These are phyloP conservation scores for Lerema accius DNA, from an alignment of 1,140 invertebrate genomes.

Conservation along the genomic window DNA sequence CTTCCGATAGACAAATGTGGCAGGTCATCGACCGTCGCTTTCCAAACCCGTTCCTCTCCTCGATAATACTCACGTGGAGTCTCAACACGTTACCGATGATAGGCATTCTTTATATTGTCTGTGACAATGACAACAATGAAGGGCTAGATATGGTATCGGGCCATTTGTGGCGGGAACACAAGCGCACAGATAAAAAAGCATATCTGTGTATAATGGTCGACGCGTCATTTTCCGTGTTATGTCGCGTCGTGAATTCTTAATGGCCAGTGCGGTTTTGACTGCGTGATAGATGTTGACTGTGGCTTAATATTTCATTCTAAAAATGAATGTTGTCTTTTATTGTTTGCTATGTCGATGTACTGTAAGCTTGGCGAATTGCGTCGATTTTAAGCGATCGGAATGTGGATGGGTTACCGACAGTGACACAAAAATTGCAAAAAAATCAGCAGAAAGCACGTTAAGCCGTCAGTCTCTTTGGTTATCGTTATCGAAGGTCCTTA, in stretches of 20 bases:
- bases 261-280: not conserved
- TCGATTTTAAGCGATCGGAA: no score
- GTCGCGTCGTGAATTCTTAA: conserved; percentile 20
- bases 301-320: not conserved
- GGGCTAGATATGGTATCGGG: conserved; percentile 24
- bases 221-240: conserved; percentile 26
- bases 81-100: conserved; percentile 46
- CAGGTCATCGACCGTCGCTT: conserved; percentile 67
- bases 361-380: no score
- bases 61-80: conserved; percentile 54
- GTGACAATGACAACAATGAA: conserved; percentile 37
- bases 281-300: not conserved
- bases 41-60: conserved; percentile 68
- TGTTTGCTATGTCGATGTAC: no score
- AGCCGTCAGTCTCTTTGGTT: no score
- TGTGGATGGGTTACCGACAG: no score
- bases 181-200: conserved; percentile 27
- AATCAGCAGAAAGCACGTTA: no score
- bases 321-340: no score
- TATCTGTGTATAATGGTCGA: conserved; percentile 28
- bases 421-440: no score
- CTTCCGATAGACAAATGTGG: conserved; percentile 52
- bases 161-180: conserved; percentile 26
- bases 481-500: no score
- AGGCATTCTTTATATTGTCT: conserved; percentile 37